Evolutionary conservation across 1,140 invertebrate species (phyloP).

Genomic region (Megathymus violae): DNA sequence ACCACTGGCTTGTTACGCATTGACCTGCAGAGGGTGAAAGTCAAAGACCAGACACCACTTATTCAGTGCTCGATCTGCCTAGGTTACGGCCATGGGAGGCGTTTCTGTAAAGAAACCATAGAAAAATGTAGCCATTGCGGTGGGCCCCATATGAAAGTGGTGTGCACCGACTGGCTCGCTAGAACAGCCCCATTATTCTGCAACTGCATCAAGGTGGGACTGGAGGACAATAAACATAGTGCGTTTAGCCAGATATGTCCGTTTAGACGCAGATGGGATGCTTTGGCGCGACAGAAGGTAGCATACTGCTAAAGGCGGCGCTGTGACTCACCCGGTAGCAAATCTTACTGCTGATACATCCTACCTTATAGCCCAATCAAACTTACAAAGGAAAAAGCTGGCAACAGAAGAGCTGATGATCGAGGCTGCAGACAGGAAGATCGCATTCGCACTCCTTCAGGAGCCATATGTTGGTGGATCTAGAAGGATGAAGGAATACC

Average conservation of each 20-base stretch:
- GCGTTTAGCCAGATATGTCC: not conserved
- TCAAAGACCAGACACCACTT: not conserved
- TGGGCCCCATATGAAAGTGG: not conserved
- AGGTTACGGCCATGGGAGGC: not conserved
- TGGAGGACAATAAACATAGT: not conserved
- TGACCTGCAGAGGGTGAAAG: not conserved
- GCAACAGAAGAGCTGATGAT: constrained; percentile 2
- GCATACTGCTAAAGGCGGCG: constrained; percentile 9
- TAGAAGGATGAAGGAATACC: constrained; percentile 4
- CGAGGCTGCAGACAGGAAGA: not conserved
- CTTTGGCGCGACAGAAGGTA: not conserved
- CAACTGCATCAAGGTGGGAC: not conserved
- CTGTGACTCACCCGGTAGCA: not conserved
- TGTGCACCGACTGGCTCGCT: not conserved
- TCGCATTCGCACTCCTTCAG: not conserved
- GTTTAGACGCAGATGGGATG: not conserved
- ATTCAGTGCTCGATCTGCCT: constrained; percentile 1
- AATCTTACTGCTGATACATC: not conserved
- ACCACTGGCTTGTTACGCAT: not conserved
- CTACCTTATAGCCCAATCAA: not conserved
- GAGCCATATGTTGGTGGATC: constrained; percentile 6
- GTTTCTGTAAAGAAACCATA: not conserved
- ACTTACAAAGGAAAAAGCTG: constrained; percentile 6
- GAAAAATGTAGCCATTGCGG: constrained; percentile 1
- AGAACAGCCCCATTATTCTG: not conserved